A percentile compares a stretch with the other conserved stretches of the same genome.
Conservation (phyloP, 2,113 vertebrate species). For the Nothocercus julius region DNA sequence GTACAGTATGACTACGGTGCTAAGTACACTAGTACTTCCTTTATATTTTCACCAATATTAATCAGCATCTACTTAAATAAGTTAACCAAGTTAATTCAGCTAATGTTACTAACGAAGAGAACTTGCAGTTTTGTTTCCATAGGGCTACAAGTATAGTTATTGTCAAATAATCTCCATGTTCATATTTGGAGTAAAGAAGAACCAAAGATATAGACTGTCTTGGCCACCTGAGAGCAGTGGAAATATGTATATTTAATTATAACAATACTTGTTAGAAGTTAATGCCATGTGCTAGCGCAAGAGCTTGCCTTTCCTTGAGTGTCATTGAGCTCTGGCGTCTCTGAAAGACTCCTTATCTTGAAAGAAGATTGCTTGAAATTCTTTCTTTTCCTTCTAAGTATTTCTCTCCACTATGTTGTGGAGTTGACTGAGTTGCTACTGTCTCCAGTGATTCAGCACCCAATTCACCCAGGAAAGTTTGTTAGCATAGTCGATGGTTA, state of each 20-base stretch:
- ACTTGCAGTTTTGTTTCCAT: constrained; percentile 27
- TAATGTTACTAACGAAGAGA: constrained; percentile 18
- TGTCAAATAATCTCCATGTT: not conserved
- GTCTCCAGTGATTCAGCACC: not conserved
- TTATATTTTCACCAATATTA: not conserved
- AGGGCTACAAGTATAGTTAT: constrained; percentile 27
- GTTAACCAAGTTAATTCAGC: constrained; percentile 38
- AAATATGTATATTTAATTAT: constrained; percentile 44
- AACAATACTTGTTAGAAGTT: constrained; percentile 13
- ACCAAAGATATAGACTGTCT: not conserved
- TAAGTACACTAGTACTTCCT: not conserved
- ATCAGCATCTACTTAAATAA: constrained; percentile 38
- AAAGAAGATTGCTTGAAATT: not conserved
- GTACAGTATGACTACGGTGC: too few relatives aligned
- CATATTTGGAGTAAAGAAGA: not conserved
- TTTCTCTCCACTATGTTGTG: not conserved
- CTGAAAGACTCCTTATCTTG: not conserved
- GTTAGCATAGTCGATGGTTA: not conserved
- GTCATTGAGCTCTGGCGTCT: not conserved
- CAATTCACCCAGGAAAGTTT: not conserved
- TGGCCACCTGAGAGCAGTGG: constrained; percentile 12
- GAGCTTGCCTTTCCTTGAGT: not conserved
- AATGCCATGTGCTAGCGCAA: not conserved
- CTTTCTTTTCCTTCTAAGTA: not conserved
- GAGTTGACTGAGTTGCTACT: not conserved